These are phyloP conservation scores for Callipepla californica DNA, from an alignment of 2,113 vertebrate species.

Conservation along the genomic window DNA sequence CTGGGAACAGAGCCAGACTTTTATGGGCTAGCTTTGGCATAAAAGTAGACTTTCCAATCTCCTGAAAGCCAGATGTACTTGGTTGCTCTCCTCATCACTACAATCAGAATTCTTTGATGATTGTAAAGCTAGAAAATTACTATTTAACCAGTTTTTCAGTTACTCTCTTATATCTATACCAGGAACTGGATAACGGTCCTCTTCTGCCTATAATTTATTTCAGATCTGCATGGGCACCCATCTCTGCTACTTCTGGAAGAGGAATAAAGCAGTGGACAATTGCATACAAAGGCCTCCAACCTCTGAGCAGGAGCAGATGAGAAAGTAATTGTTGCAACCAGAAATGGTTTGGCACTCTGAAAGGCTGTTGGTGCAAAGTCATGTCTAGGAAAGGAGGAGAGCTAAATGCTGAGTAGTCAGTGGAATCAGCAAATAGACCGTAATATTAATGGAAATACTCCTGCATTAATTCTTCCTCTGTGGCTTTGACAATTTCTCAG, in stretches of 20 bases:
- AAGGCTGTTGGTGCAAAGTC: background rate
- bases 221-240: background rate
- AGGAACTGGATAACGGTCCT: background rate
- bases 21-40: slow-evolving; percentile 60
- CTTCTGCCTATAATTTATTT: slow-evolving; percentile 24
- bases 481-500: slow-evolving; percentile 8
- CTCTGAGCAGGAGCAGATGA: slow-evolving; percentile 4
- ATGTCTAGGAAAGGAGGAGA: background rate
- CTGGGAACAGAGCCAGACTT: slow-evolving; percentile 46
- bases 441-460: slow-evolving; percentile 14
- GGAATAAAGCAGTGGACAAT: background rate
- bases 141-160: slow-evolving; percentile 31
- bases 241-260: background rate
- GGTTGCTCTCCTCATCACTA: slow-evolving; percentile 36
- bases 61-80: slow-evolving; percentile 61
- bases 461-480: slow-evolving; percentile 19
- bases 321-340: background rate
- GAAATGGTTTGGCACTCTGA: background rate
- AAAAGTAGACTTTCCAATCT: slow-evolving; percentile 52
- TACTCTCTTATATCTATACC: background rate
- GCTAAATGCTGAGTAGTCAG: background rate
- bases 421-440: slow-evolving; percentile 3
- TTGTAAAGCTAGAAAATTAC: slow-evolving; percentile 31
- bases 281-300: background rate
- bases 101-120: slow-evolving; percentile 61